A percentile compares a stretch with the other conserved stretches of the same genome.
Conservation (phyloP, 2,888 invertebrate genomes). For the Agriopis leucophaearia region DNA sequence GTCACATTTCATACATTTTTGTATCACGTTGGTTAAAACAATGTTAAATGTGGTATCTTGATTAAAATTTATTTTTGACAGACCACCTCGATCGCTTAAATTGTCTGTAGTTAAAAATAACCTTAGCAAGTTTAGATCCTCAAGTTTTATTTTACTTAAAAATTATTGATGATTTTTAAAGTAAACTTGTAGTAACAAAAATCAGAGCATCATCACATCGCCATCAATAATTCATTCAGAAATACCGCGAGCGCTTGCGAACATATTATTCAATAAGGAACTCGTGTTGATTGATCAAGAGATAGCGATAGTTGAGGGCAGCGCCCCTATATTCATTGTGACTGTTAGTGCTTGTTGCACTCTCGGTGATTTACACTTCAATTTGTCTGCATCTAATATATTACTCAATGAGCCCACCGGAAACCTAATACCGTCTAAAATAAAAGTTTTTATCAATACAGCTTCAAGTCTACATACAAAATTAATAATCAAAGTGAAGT, state of each 20-base stretch:
- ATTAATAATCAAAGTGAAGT: conserved; percentile 21
- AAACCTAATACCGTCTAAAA: conserved; percentile 29
- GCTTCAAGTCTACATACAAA: conserved; percentile 7
- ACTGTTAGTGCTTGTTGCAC: conserved; percentile 68
- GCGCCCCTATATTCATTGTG: conserved; percentile 73
- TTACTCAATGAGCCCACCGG: conserved; percentile 50
- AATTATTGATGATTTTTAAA: neutral
- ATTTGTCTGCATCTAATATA: conserved; percentile 64
- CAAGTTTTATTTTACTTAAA: neutral
- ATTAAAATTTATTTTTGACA: neutral
- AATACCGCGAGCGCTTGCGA: conserved; percentile 2
- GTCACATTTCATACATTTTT: neutral
- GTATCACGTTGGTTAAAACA: neutral
- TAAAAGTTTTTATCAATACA: conserved; percentile 8
- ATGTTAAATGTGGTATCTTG: neutral
- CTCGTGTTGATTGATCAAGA: conserved; percentile 26
- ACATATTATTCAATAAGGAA: conserved; percentile 27
- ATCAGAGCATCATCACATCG: neutral
- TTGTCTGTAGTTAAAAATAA: conserved; percentile 1
- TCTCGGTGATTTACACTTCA: conserved; percentile 71
- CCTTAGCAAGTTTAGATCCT: neutral
- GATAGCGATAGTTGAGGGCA: conserved; percentile 58
- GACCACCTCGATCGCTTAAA: neutral
- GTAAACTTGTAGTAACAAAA: neutral
- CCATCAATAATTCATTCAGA: conserved; percentile 1